These are phyloP conservation scores for Cheirogaleus major DNA, from an alignment of 2,797 vertebrate species.

Conservation along the genomic window DNA sequence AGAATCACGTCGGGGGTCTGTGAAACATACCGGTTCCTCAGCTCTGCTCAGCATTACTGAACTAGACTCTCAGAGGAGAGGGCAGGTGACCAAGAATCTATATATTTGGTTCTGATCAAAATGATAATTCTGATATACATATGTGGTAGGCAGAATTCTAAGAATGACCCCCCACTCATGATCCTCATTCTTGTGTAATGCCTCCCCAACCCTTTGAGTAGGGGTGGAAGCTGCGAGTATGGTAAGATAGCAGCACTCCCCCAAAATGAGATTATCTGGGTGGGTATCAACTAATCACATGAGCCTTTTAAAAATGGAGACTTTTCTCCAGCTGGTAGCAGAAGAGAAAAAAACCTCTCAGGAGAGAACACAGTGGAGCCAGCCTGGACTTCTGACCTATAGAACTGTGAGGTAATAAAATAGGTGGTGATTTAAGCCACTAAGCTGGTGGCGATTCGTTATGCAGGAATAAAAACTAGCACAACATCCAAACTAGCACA, in stretches of 20 bases:
- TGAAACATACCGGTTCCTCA: background rate
- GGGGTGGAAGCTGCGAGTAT: background rate
- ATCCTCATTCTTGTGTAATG: background rate
- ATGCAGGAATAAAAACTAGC: background rate
- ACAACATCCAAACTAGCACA: background rate
- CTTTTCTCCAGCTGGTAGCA: background rate
- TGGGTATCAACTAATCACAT: background rate
- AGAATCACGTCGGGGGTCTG: background rate
- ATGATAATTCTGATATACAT: background rate
- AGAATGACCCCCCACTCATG: background rate
- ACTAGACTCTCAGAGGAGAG: background rate
- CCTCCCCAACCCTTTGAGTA: background rate
- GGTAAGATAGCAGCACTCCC: no score
- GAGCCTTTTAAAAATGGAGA: background rate
- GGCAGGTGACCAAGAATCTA: no score
- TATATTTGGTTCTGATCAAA: background rate
- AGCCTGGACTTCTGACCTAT: background rate
- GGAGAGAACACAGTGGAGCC: background rate
- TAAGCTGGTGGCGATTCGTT: background rate
- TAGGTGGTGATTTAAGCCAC: background rate
- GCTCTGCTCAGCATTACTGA: background rate
- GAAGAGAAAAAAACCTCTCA: background rate
- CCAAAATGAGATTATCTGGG: background rate
- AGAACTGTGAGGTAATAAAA: background rate
- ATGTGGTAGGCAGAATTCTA: background rate